Percentiles rank a stretch among this genome's conserved stretches.
Evolutionary conservation across 2,888 invertebrate species (phyloP).

Genomic region (Plebejus argus): DNA sequence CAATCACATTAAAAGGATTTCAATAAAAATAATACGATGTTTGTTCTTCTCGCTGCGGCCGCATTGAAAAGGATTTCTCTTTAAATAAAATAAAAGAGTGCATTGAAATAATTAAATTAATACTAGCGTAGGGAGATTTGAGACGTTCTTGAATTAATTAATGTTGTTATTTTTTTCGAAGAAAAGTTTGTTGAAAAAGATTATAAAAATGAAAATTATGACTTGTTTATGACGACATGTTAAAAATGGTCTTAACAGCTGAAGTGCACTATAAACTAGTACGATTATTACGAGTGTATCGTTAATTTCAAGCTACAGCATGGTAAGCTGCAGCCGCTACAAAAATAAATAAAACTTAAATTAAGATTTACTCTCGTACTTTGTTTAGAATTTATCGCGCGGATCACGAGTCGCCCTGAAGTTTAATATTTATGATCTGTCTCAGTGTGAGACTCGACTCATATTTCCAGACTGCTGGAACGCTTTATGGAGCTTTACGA

Average conservation of each 20-base stretch:
- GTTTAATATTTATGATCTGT: conserved; percentile 57
- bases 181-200: background rate
- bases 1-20: conserved; percentile 30
- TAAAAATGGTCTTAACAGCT: background rate
- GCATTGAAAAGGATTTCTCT: background rate
- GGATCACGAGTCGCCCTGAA: conserved; percentile 26
- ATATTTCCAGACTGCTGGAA: conserved; percentile 47
- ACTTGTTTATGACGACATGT: background rate
- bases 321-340: background rate
- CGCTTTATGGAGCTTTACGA: conserved; percentile 41
- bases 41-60: background rate
- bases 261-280: too few relatives aligned
- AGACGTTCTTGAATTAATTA: background rate
- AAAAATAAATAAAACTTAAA: conserved; percentile 30
- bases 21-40: conserved; percentile 18
- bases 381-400: conserved; percentile 30
- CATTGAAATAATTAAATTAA: conserved; percentile 18
- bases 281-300: background rate
- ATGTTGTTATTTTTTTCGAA: background rate
- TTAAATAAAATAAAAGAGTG: background rate
- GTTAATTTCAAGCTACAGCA: background rate
- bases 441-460: conserved; percentile 53
- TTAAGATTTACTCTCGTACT: conserved; percentile 21
- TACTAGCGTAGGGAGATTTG: background rate
- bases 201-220: background rate